phyloP scores from a whole-genome alignment of 1,140 invertebrate genomes.

The Eumeta japonica region DNA sequence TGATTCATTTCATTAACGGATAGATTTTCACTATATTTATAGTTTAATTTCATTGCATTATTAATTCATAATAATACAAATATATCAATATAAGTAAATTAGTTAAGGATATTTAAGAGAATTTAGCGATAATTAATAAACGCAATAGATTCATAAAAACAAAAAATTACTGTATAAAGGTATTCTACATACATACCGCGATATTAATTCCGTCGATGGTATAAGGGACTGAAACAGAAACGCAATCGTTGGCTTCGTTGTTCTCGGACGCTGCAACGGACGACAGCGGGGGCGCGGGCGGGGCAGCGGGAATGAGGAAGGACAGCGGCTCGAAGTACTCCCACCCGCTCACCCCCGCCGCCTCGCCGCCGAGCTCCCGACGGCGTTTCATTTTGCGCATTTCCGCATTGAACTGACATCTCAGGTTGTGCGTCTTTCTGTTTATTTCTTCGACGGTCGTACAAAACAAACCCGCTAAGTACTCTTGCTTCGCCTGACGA shows the following conservation, averaged over 20 bases:
- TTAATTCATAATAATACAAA: no score
- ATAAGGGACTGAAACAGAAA: no score
- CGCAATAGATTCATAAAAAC: no score
- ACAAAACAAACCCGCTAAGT: slow-evolving; percentile 30
- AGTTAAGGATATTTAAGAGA: no score
- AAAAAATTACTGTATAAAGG: slow-evolving; percentile 4
- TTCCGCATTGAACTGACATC: slow-evolving; percentile 45
- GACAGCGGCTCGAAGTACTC: slow-evolving; percentile 46
- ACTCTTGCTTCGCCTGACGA: slow-evolving; percentile 28
- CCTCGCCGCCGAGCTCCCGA: slow-evolving; percentile 15
- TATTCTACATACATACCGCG: slow-evolving; percentile 22
- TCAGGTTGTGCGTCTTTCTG: slow-evolving; percentile 44
- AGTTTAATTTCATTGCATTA: no score
- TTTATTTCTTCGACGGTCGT: slow-evolving; percentile 39
- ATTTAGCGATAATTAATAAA: no score
- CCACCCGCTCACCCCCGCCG: slow-evolving; percentile 27
- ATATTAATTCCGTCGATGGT: slow-evolving; percentile 33
- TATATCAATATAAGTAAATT: no score
- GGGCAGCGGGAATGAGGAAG: slow-evolving; percentile 31
- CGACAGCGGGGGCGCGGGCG: slow-evolving; percentile 22
- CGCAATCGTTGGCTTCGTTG: no score
- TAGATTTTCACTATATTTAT: no score
- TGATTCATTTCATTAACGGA: no score
- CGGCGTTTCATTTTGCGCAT: slow-evolving; percentile 39
- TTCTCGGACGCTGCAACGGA: no score